Base-by-base conservation (phyloP, 1,140 invertebrate species). In the Branchinecta lynchi region DNA sequence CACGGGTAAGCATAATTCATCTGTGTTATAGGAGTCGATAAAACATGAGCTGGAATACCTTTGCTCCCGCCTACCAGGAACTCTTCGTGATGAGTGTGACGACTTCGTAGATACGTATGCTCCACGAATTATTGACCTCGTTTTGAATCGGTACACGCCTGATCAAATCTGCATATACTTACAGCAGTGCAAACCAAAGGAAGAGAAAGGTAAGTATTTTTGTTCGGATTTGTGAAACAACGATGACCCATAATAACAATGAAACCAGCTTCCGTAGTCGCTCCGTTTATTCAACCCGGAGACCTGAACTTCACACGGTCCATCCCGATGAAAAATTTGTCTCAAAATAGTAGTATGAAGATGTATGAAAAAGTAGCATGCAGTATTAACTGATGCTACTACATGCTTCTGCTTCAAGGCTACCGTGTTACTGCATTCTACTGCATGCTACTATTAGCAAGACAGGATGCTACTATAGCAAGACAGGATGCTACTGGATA, bases 141-240 rank as follows among this genome's bases (percentile, higher is more conserved):
- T 92, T 3, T 74, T 90, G 2, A 85, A 86, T 66, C 85, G 92
- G 74, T 82, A 91, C 68, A 84, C 85, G 72, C 84, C 89, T 3
- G 82, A 89, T 73, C 86, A 92, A 80, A 83, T 92, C 67, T 93
- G 90, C 72, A 83, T 84, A 8, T 87, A 83, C 72, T 75, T 92
- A 7, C 86, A 89, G 75, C 79, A 90, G 3, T 90, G 89, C 73
- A 75, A 81, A 43, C 72, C 73, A 10, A 60, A 5, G 32, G 32
- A 32, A 32, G 32, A 32, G 32, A 32, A 32, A 32, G 32, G 32
- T 32, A 32, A 70, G 69, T 68, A 45, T 32, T 7, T 21, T 65
- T 51, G 20, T 69, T 43, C 21, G 66, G 3, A 67, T 32, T 32
- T 20, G 21, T 3, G 12, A 67, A 65, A 20, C n/a, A n/a, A 5